Conservation (phyloP, 2,113 vertebrate species). For the Xyliphius kryptos region DNA sequence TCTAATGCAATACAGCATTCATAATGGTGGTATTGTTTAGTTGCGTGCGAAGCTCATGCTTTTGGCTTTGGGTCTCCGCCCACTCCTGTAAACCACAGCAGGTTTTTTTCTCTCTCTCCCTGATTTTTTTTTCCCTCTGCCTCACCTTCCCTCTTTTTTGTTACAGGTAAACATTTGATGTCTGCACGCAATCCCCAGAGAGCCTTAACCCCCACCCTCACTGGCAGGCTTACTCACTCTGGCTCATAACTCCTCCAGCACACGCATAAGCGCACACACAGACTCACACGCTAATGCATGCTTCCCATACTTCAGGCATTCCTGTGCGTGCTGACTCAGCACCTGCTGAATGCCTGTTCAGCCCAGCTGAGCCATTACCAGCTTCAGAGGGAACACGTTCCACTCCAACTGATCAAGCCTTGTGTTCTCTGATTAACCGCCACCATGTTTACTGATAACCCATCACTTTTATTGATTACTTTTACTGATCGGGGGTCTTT, state of each 20-base stretch:
- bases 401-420: no score
- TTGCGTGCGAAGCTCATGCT: conserved; percentile 83
- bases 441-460: no score
- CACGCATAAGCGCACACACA: conserved; percentile 31
- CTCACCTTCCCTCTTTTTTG: conserved; percentile 69
- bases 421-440: no score
- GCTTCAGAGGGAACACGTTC: background rate
- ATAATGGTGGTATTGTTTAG: conserved; percentile 89
- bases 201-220: conserved; percentile 57
- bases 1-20: conserved; percentile 62
- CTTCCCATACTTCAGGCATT: conserved; percentile 59
- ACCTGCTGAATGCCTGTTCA: conserved; percentile 45
- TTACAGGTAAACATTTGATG: conserved; percentile 70
- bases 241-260: conserved; percentile 28
- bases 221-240: conserved; percentile 55
- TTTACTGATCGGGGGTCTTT: no score
- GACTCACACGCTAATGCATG: conserved; percentile 43
- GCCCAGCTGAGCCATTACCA: conserved; percentile 15
- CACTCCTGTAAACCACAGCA: conserved; percentile 74
- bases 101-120: conserved; percentile 55
- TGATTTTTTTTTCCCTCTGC: conserved; percentile 47
- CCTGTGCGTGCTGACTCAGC: conserved; percentile 64
- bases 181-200: conserved; percentile 64
- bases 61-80: conserved; percentile 66
- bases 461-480: no score